Base-by-base conservation (phyloP, 2,888 invertebrate genomes). In the Lasioglossum morio region DNA sequence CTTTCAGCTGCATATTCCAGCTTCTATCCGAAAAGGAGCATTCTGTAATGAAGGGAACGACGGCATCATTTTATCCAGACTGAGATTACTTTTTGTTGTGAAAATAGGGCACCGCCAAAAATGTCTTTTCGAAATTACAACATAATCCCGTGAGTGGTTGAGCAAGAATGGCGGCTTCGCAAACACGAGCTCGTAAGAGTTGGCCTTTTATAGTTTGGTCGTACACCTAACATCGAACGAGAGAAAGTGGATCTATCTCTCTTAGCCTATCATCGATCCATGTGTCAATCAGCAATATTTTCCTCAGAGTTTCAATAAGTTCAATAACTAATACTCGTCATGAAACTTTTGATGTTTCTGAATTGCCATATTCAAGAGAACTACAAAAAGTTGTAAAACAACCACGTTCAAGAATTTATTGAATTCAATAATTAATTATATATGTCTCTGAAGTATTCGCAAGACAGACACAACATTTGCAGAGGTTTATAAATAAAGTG, bases 71-170 rank as follows among this genome's bases (percentile, higher is more conserved):
- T 89, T 81, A 84, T 84, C 75, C 80, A 73, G 37, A 66, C 48
- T 63, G 78, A 84, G 76, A 88, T 90, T 87, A 89, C 77, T 81
- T 85, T 89, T 85, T 73, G 69, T 69, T 60, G 79, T 75, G 82
- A 70, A 87, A 90, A 84, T 87, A 78, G 84, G 80, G 69, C 79
- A 72, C 74, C 80, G 83, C 72, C 76, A 79, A 83, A 82, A 87
- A 87, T 79, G 82, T 63, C 83, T 79, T 84, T 88, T 72, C 76
- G 72, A 80, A 81, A 78, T 80, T 86, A 90, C 81, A 63, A 79
- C 85, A 88, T 85, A 84, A 88, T 90, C 90, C 77, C n/a, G 84
- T 53, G 37, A 70, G 70, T 46, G 63, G 79, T 77, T 40, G 30
- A 60, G 72, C 57, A 48, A 86, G 86, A 88, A 83, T 88, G 73